Conservation (phyloP, 2,888 invertebrate species). For the Cactoblastis cactorum region DNA sequence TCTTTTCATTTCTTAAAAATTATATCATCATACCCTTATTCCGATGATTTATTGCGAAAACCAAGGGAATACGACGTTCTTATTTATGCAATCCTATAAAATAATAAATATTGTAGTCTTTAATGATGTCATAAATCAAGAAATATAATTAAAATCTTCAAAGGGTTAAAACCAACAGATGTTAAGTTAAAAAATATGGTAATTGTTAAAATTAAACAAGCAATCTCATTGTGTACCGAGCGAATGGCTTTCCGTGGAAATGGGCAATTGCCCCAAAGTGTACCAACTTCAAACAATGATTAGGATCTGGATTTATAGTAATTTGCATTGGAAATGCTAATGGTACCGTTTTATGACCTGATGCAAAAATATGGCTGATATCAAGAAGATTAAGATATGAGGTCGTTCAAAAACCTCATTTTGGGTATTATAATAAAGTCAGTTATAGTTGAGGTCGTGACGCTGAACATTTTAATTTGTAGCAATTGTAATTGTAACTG, state of each 20-base stretch:
- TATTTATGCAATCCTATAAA: no score
- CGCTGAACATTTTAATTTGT: no score
- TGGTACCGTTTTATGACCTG: conserved; percentile 46
- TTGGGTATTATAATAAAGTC: no score
- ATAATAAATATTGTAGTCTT: no score
- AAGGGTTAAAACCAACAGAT: conserved; percentile 54
- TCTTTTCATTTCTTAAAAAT: no score
- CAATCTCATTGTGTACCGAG: conserved; percentile 58
- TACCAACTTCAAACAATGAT: conserved; percentile 61
- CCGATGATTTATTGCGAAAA: no score
- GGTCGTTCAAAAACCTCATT: neutral
- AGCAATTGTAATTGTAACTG: no score
- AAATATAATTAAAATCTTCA: conserved; percentile 45
- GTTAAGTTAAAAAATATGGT: conserved; percentile 58
- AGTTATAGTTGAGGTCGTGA: no score
- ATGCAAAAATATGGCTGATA: conserved; percentile 33
- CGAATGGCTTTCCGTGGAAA: conserved; percentile 52
- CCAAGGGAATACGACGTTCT: no score
- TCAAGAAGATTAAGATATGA: conserved; percentile 14
- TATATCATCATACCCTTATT: no score
- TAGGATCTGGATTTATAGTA: conserved; percentile 65
- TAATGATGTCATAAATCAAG: conserved; percentile 21
- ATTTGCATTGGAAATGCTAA: conserved; percentile 61
- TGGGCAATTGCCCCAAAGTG: conserved; percentile 61
- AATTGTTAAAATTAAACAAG: conserved; percentile 64